Base-by-base conservation (phyloP, 1,140 invertebrate species). In the Cyclargus thomasi region DNA sequence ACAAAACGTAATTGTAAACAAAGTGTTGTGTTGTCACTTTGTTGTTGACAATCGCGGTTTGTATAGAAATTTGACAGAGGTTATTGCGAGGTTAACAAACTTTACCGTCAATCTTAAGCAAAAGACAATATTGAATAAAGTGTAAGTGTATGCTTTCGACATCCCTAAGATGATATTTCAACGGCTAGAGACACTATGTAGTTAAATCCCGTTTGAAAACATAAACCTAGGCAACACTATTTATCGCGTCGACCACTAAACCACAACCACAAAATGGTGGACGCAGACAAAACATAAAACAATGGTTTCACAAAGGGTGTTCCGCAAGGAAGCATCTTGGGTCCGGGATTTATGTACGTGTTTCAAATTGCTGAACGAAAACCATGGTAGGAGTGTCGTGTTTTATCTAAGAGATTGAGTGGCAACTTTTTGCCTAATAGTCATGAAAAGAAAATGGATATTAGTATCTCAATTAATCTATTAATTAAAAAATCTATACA, bases 221-320 rank as follows among this genome's bases (percentile, higher is more conserved):
- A 47, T 47, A 47, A 47, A 47, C 39, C 39, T 47, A 59, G 20
- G 55, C 3, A 59, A 59, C 17, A 59, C 17, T 20, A 59, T 59
- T 59, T 59, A 59, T 59, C 55, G 55, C 55, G 18, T 59, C 55
- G 18, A 59, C 55, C 55, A 21, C 55, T 11, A 59, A 59, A 59
- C 55, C 55, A 59, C 55, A 59, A 59, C 55, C 55, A 21, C 55
- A 59, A 59, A 21, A 18, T 20, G 55, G 18, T 59, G 55, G 20
- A 59, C 55, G 20, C 20, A 21, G 55, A 59, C 55, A 59, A 11
- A 20, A 11, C 55, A 59, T 20, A 59, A 59, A 59, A 20, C 18
- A 18, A 11, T 21, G 55, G 55, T 59, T 59, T 59, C 18, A 20
- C 55, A 20, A 59, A 20, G 55, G 55, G 53, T 55, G 53, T 59